These are phyloP conservation scores for Ailuropoda melanoleuca DNA, from an alignment of 2,113 vertebrate genomes.

Conservation along the genomic window DNA sequence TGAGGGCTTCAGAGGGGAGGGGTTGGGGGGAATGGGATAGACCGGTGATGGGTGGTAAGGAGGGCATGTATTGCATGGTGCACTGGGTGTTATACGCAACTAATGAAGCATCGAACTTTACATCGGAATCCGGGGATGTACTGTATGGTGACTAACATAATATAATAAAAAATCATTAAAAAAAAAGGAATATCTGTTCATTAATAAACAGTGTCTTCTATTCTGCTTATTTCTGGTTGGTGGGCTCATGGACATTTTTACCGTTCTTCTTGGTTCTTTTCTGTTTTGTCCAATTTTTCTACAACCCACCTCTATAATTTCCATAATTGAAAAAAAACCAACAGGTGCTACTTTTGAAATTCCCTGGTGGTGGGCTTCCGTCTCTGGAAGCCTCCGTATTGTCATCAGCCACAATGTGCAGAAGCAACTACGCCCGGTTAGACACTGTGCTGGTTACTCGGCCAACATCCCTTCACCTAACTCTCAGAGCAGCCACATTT, in stretches of 20 bases:
- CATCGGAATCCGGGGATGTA: no score
- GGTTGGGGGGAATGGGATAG: no score
- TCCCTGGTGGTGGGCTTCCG: background rate
- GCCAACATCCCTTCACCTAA: background rate
- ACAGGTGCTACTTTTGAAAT: background rate
- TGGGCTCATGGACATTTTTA: background rate
- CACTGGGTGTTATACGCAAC: no score
- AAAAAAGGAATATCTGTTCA: background rate
- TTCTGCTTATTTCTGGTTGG: background rate
- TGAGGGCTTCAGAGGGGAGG: no score
- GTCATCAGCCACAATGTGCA: background rate
- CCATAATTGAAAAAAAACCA: background rate
- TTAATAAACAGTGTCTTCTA: background rate
- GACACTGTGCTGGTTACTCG: background rate
- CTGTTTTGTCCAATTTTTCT: background rate
- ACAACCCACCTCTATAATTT: background rate
- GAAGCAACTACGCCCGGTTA: background rate
- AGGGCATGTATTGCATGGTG: no score
- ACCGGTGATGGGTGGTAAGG: no score
- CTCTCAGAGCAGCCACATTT: background rate
- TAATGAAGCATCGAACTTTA: no score
- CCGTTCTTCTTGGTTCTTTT: background rate
- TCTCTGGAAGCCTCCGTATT: background rate
- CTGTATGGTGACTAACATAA: no score
- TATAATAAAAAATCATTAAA: no score